Percentiles rank a stretch among this genome's conserved stretches.
Evolutionary conservation across 92 coral and sea anemone genomes (phyloP).

Genomic region (Paramuricea clavata): DNA sequence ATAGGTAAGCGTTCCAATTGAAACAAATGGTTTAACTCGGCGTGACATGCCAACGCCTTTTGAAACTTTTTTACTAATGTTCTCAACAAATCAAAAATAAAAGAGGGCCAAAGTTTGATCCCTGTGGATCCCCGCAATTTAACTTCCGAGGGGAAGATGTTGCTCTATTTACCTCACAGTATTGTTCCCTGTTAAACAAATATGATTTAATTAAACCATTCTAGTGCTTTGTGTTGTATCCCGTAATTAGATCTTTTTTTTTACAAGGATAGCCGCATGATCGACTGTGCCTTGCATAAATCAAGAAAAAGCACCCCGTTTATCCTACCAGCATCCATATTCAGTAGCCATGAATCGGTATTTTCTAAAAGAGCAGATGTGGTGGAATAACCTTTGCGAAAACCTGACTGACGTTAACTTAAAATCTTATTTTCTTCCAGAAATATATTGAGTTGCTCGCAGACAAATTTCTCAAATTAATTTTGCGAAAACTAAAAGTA

Average conservation of each 20-base stretch:
- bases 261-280: not conserved
- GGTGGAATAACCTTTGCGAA: not conserved
- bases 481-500: not conserved
- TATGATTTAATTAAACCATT: too few relatives aligned
- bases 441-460: not conserved
- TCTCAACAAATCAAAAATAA: not conserved
- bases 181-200: not conserved
- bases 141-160: not conserved
- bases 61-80: too few relatives aligned
- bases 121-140: not conserved
- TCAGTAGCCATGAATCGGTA: slow-evolving; percentile 10
- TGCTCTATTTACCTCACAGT: not conserved
- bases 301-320: slow-evolving; percentile 16
- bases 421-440: not conserved
- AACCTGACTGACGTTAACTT: not conserved
- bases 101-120: not conserved
- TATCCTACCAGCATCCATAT: slow-evolving; percentile 1
- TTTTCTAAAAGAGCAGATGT: not conserved
- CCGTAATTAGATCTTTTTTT: too few relatives aligned
- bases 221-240: too few relatives aligned
- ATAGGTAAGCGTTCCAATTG: too few relatives aligned
- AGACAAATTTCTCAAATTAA: slow-evolving; percentile 13
- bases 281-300: not conserved
- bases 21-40: too few relatives aligned
- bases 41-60: too few relatives aligned